Evolutionary conservation across 1,140 invertebrate species (phyloP), one percentile per base, ranked within the genome.

Genomic region (Ectropis grisescens): DNA sequence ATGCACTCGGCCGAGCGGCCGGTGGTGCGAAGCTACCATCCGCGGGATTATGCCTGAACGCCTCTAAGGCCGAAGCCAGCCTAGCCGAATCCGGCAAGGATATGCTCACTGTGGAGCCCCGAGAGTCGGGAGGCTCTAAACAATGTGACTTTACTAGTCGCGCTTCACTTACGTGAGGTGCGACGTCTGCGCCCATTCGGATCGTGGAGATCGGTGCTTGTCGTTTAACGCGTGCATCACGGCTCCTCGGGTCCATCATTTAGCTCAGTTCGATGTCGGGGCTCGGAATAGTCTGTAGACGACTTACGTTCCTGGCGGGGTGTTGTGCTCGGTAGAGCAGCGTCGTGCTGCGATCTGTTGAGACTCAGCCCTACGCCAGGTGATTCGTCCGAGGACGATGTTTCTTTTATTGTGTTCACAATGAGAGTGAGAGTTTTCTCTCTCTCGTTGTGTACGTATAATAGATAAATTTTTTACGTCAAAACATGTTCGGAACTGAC

Each of bases 31-130:
- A 85, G 89, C 88, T 90, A 90, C 88, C 89, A 90, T 90, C 88
- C 86, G 88, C 85, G 82, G 88, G 88, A 90, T 91, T 90, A 91
- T 88, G 86, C 86, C 89, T 91, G 89, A 91, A 91, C 87, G 88
- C 89, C 88, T 91, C 89, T 91, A 91, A 90, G 89, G 85, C 85
- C 84, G 87, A 86, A 90, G 86, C 86, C 86, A 79, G 79, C 80
- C 87, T 88, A 86, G 85, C 79, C 78, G 76, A 69, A 83, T 84
- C 70, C 68, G 68, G 79, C 80, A 79, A 75, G 75, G 74, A 82
- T 81, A 75, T 74, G 47, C 56, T 66, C 60, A 69, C 65, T 71
- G 47, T 50, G 53, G 80, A 81, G 79, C 71, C 65, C 68, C 58
- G 61, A 76, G 78, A 74, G 81, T 81, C 75, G 81, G 72, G 75